These are phyloP conservation scores for Drosophila guanche DNA, from an alignment of 1,140 invertebrate genomes.

Conservation along the genomic window DNA sequence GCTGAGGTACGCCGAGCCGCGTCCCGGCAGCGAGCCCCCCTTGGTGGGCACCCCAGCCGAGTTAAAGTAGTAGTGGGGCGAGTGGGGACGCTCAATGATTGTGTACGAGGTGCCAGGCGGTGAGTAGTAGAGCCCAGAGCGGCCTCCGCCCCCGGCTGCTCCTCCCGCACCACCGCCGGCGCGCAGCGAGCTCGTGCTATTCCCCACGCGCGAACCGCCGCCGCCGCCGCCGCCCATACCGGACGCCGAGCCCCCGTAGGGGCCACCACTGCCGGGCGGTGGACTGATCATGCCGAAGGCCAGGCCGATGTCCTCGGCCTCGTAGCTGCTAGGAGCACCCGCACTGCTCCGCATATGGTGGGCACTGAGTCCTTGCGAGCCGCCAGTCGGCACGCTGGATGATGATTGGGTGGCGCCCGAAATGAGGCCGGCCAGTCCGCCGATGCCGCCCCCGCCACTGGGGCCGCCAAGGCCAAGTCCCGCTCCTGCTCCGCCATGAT, in stretches of 20 bases:
- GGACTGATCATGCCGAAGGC: constrained; percentile 80
- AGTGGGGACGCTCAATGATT: constrained; percentile 91
- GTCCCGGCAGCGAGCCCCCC: constrained; percentile 79
- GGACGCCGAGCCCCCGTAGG: constrained; percentile 48
- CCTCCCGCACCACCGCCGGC: constrained; percentile 72
- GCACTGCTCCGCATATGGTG: constrained; percentile 75
- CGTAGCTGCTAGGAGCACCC: constrained; percentile 74
- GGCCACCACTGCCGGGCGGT: constrained; percentile 74
- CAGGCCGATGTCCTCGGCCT: constrained; percentile 81
- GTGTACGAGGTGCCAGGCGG: constrained; percentile 92
- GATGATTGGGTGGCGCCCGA: constrained; percentile 74
- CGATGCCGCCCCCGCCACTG: constrained; percentile 26
- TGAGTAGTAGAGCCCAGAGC: constrained; percentile 88
- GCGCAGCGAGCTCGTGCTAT: constrained; percentile 81
- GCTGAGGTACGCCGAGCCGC: constrained; percentile 87
- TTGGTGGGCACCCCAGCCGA: constrained; percentile 83
- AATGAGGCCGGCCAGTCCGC: constrained; percentile 46
- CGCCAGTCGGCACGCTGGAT: constrained; percentile 78
- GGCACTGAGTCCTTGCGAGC: constrained; percentile 72
- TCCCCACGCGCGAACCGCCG: constrained; percentile 71
- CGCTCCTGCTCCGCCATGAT: constrained; percentile 63
- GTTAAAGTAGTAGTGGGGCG: constrained; percentile 86
- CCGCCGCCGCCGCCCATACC: constrained; percentile 61
- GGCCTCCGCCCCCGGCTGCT: constrained; percentile 41
- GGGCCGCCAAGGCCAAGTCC: constrained; percentile 45